Conservation (phyloP, 2,888 invertebrate genomes). For the Taphrorychus bicolor region DNA sequence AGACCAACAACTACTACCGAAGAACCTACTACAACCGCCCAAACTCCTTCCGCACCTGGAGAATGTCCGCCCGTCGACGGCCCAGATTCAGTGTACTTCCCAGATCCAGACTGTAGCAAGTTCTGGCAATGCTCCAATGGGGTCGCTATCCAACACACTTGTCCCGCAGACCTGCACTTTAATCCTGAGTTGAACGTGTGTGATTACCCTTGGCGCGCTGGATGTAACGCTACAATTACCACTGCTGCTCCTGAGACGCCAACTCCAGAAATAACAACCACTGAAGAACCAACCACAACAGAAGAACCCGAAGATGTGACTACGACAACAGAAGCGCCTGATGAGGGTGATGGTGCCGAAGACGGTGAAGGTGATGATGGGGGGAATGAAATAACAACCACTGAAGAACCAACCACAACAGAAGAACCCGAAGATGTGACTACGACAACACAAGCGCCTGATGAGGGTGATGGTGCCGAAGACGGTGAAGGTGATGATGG, state of each 20-base stretch:
- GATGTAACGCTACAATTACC: conserved; percentile 24
- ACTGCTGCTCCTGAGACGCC: conserved; percentile 7
- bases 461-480: background rate
- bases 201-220: conserved; percentile 41
- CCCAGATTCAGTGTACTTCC: conserved; percentile 41
- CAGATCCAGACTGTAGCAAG: conserved; percentile 43
- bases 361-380: background rate
- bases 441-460: background rate
- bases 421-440: background rate
- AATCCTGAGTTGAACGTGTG: conserved; percentile 43
- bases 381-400: background rate
- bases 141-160: conserved; percentile 37
- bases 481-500: background rate
- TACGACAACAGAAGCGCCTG: background rate
- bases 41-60: conserved; percentile 1
- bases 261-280: conserved; percentile 22
- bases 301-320: conserved; percentile 4
- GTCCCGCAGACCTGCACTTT: conserved; percentile 39
- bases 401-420: conserved; percentile 26
- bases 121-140: conserved; percentile 46
- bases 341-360: background rate
- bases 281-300: conserved; percentile 14
- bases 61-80: conserved; percentile 43
- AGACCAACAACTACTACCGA: conserved; percentile 10
- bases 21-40: conserved; percentile 18